phyloP scores from a whole-genome alignment of 2,113 vertebrate genomes.

The Oryzias curvinotus region DNA sequence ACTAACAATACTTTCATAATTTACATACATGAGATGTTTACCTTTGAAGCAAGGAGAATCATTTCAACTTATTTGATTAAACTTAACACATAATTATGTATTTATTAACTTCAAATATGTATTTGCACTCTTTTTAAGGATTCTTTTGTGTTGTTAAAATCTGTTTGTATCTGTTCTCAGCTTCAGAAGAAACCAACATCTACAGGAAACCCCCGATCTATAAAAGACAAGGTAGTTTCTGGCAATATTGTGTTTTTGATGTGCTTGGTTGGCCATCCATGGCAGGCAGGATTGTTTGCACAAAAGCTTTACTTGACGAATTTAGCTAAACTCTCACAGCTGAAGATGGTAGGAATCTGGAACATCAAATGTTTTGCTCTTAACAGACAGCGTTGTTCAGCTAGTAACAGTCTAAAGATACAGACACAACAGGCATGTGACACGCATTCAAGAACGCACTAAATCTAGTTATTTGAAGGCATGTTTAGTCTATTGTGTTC shows the following conservation, averaged over 20 bases:
- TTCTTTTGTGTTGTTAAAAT: conserved; percentile 5
- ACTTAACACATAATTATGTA: too few species aligned
- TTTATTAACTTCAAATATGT: background rate
- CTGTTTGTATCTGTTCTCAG: conserved; percentile 65
- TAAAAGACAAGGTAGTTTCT: conserved; percentile 87
- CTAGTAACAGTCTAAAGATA: background rate
- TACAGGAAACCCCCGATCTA: conserved; percentile 96
- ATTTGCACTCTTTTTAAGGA: background rate
- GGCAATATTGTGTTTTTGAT: background rate
- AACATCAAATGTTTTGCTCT: too few species aligned
- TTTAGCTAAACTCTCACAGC: too few species aligned
- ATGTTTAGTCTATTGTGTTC: too few species aligned
- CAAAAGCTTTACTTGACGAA: conserved; percentile 11
- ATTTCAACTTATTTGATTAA: too few species aligned
- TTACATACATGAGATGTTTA: too few species aligned
- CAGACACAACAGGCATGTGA: background rate
- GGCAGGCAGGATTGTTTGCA: background rate
- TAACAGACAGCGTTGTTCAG: too few species aligned
- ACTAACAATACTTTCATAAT: too few species aligned
- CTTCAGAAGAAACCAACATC: conserved; percentile 90
- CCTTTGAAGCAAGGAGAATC: too few species aligned
- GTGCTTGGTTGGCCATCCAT: background rate
- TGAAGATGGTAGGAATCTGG: too few species aligned
- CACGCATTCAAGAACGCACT: too few species aligned
- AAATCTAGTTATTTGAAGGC: too few species aligned